Evolutionary conservation across 2,113 vertebrate genomes (phyloP).

Genomic region (Chionomys nivalis): DNA sequence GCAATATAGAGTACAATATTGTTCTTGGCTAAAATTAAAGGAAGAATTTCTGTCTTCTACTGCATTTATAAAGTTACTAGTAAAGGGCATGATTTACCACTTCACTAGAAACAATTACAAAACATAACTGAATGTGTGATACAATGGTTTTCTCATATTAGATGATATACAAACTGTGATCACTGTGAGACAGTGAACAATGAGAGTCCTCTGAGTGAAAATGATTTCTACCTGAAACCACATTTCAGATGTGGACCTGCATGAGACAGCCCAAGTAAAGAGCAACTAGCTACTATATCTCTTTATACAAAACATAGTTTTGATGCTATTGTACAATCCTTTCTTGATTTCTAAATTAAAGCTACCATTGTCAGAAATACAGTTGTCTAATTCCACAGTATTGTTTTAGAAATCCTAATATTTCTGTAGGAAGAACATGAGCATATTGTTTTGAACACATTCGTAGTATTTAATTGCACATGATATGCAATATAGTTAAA

Average conservation of each 20-base stretch:
- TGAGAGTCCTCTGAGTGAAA: fast-evolving
- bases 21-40: background rate
- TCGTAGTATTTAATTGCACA: background rate
- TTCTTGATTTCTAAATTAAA: background rate
- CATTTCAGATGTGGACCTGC: background rate
- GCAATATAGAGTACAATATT: background rate
- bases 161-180: background rate
- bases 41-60: background rate
- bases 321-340: background rate
- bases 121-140: background rate
- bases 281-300: background rate
- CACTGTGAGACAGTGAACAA: background rate
- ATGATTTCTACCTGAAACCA: background rate
- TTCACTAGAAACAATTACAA: background rate
- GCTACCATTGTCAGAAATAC: background rate
- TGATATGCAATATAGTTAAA: background rate
- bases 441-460: background rate
- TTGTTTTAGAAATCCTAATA: background rate
- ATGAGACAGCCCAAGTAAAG: background rate
- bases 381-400: background rate
- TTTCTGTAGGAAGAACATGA: background rate
- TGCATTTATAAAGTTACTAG: background rate
- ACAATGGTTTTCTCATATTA: background rate
- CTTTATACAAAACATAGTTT: background rate
- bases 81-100: background rate